Evolutionary conservation across 2,113 vertebrate species (phyloP).

Genomic region (Labrus mixtus): DNA sequence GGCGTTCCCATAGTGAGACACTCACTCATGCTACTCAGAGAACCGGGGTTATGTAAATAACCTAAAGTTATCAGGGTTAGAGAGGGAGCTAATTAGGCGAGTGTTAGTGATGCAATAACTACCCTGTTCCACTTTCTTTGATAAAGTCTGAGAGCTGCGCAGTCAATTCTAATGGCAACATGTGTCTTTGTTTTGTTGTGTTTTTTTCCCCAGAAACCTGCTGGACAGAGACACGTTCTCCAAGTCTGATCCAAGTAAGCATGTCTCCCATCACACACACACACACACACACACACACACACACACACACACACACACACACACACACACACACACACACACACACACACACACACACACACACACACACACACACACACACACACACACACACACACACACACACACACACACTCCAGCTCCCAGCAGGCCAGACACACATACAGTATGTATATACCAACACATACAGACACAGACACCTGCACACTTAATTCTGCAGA

Average conservation of each 20-base stretch:
- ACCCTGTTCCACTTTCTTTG: conserved; percentile 28
- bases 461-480: not conserved
- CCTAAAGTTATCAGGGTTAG: conserved; percentile 22
- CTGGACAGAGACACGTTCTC: conserved; percentile 98
- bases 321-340: too few relatives aligned
- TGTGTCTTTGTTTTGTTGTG: conserved; percentile 51
- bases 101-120: conserved; percentile 44
- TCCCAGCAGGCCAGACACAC: not conserved
- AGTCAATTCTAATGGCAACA: not conserved
- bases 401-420: conserved; percentile 14
- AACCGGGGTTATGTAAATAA: too few relatives aligned
- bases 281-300: not conserved
- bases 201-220: conserved; percentile 83
- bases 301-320: not conserved
- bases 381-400: not conserved
- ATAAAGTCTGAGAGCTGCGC: conserved; percentile 12
- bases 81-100: conserved; percentile 37
- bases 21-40: too few relatives aligned
- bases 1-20: too few relatives aligned
- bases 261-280: conserved; percentile 7
- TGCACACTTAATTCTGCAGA: conserved; percentile 27
- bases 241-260: conserved; percentile 95
- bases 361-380: too few relatives aligned
- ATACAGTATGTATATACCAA: not conserved
- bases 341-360: too few relatives aligned